A percentile compares a stretch with the other conserved stretches of the same genome.
Conservation (phyloP, 2,888 invertebrate species). For the Drosophila barbarae region DNA sequence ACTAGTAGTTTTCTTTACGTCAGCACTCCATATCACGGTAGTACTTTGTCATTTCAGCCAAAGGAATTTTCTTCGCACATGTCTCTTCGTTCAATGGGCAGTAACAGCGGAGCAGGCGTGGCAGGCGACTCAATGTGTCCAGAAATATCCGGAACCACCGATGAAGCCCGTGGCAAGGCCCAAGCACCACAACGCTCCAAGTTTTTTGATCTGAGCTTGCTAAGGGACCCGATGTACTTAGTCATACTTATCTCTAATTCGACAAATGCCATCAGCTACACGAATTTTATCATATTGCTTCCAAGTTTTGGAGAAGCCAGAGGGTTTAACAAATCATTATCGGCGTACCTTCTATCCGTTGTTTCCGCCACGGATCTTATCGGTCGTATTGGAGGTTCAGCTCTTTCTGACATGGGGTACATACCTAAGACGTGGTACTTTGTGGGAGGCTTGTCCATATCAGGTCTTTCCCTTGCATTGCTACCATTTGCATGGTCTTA, state of each 20-base stretch:
- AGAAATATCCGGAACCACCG: constrained; percentile 62
- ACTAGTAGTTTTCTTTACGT: constrained; percentile 91
- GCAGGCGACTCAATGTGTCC: constrained; percentile 42
- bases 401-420: constrained; percentile 87
- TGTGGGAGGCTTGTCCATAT: constrained; percentile 87
- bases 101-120: constrained; percentile 76
- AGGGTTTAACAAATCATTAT: constrained; percentile 85
- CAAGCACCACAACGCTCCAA: constrained; percentile 77
- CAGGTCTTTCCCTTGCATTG: constrained; percentile 87
- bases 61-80: constrained; percentile 89
- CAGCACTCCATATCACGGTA: constrained; percentile 92
- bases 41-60: constrained; percentile 88
- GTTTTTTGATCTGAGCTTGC: constrained; percentile 87
- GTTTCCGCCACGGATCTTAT: constrained; percentile 90
- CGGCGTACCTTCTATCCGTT: constrained; percentile 88
- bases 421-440: constrained; percentile 92
- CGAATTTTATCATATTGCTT: constrained; percentile 90
- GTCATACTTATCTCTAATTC: constrained; percentile 91
- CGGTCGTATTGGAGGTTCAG: constrained; percentile 91
- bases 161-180: constrained; percentile 36
- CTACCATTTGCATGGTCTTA: constrained; percentile 86
- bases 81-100: constrained; percentile 85
- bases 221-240: constrained; percentile 89
- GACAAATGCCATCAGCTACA: constrained; percentile 91
- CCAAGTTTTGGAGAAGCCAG: constrained; percentile 88